These are phyloP conservation scores for Varecia variegata DNA, from an alignment of 2,797 vertebrate genomes.

Conservation along the genomic window DNA sequence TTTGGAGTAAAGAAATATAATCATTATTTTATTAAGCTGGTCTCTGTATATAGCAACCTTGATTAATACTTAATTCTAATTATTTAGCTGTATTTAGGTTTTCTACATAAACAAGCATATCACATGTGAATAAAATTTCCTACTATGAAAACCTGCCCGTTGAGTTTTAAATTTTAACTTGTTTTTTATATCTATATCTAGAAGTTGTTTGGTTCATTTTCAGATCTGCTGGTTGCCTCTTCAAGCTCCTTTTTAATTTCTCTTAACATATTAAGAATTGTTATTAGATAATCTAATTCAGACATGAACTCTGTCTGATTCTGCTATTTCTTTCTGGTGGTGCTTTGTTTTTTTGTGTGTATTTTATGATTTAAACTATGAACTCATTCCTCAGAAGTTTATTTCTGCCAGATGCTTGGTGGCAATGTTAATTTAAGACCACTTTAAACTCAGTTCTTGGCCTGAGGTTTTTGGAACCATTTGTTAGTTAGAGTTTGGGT, in stretches of 20 bases:
- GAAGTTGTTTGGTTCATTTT: not conserved
- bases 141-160: not conserved
- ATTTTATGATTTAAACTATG: not conserved
- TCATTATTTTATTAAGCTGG: not conserved
- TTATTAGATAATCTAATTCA: not conserved
- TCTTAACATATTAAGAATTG: not conserved
- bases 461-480: not conserved
- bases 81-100: not conserved
- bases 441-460: not conserved
- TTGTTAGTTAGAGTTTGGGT: not conserved
- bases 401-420: not conserved
- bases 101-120: not conserved
- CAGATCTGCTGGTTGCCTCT: not conserved
- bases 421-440: not conserved
- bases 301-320: not conserved
- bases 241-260: not conserved
- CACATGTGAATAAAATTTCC: not conserved
- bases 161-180: slow-evolving; percentile 23
- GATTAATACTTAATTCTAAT: not conserved
- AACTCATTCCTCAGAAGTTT: not conserved
- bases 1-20: not conserved
- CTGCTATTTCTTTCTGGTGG: not conserved
- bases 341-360: not conserved
- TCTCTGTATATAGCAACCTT: not conserved
- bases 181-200: not conserved